A percentile compares a stretch with the other conserved stretches of the same genome.
Evolutionary conservation across 2,797 vertebrate species (phyloP).

Genomic region (Diceros bicornis): DNA sequence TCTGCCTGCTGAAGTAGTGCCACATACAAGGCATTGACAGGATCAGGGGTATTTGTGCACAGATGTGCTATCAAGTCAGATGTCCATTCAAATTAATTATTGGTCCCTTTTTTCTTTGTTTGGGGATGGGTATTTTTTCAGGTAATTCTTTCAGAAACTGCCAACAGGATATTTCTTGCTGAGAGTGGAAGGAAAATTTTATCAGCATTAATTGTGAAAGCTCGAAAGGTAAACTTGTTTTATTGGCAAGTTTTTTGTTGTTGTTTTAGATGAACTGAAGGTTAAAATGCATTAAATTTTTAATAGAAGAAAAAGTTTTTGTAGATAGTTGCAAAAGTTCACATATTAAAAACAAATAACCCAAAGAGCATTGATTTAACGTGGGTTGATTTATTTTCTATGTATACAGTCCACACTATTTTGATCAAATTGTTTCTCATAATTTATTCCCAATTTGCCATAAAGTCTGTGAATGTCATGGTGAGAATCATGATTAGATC

Average conservation of each 20-base stretch:
- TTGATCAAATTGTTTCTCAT: not conserved
- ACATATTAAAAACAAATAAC: slow-evolving; percentile 23
- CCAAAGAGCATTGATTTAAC: not conserved
- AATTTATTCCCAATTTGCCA: not conserved
- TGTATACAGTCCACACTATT: not conserved
- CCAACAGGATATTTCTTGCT: slow-evolving; percentile 95
- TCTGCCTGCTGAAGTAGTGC: not conserved
- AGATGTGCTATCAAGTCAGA: not conserved
- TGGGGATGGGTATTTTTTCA: slow-evolving; percentile 85
- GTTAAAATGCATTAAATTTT: slow-evolving; percentile 54
- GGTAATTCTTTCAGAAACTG: slow-evolving; percentile 94
- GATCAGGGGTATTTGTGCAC: not conserved
- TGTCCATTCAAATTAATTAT: slow-evolving; percentile 2
- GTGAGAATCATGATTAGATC: not conserved
- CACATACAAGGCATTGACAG: not conserved
- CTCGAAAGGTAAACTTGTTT: slow-evolving; percentile 93
- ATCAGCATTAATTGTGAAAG: slow-evolving; percentile 96
- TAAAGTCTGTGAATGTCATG: not conserved
- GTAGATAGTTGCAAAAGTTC: not conserved
- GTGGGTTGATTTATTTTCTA: not conserved
- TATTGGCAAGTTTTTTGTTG: slow-evolving; percentile 7
- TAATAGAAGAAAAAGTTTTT: slow-evolving; percentile 4
- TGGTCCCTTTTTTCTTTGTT: not conserved
- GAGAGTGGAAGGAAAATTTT: slow-evolving; percentile 96
- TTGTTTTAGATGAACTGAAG: slow-evolving; percentile 52